These are phyloP conservation scores for Chromis chromis DNA, from an alignment of 2,797 vertebrate species.

Conservation along the genomic window DNA sequence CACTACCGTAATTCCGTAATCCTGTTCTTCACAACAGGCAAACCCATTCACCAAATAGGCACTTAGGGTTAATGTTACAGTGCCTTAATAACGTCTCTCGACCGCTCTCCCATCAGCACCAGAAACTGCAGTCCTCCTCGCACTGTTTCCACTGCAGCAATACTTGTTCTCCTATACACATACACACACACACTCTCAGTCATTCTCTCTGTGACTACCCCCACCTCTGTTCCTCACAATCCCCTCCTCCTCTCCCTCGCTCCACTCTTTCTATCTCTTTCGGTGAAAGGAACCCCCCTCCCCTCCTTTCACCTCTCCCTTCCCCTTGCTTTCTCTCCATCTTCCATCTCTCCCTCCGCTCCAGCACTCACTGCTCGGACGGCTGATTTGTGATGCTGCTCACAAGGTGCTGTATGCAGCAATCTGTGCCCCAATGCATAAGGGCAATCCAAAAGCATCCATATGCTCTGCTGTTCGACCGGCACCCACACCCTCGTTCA, in stretches of 20 bases:
- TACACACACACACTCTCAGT: conserved; percentile 63
- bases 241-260: conserved; percentile 74
- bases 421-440: conserved; percentile 62
- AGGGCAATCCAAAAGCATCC: conserved; percentile 71
- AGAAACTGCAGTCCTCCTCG: conserved; percentile 85
- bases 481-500: conserved; percentile 26
- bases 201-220: conserved; percentile 76
- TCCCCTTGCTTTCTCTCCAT: conserved; percentile 45
- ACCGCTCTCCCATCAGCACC: conserved; percentile 81
- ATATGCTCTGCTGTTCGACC: conserved; percentile 49
- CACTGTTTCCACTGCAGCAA: conserved; percentile 85
- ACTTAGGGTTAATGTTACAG: conserved; percentile 81
- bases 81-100: conserved; percentile 73
- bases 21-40: conserved; percentile 73
- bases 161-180: conserved; percentile 72
- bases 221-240: conserved; percentile 78
- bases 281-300: conserved; percentile 73
- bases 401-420: conserved; percentile 82
- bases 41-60: conserved; percentile 84
- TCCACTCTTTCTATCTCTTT: conserved; percentile 74
- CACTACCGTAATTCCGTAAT: conserved; percentile 77
- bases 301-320: conserved; percentile 22
- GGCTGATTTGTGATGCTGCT: conserved; percentile 84
- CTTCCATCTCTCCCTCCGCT: conserved; percentile 66
- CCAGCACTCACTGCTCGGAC: conserved; percentile 56